Base-by-base conservation (phyloP, 2,113 vertebrate species). In the Phaethon lepturus region DNA sequence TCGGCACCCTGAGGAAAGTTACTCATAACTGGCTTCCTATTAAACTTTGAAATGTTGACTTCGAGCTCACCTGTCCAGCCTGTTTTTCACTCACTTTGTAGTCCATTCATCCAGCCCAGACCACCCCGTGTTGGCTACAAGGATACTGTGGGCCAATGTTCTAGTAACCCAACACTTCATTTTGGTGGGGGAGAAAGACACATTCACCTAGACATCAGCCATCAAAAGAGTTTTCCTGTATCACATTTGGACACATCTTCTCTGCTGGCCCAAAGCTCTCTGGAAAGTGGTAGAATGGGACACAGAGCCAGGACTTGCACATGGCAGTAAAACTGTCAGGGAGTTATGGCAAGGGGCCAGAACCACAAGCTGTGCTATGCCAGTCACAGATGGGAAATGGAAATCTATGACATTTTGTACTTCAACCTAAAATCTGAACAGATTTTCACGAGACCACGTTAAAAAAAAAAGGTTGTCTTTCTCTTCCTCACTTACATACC, bases 301-400 rank as follows among this genome's bases (percentile, higher is more conserved):
- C 74, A 58, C 24, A 23, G 71, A 78, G 66, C 85, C 85, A 83
- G 74, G 58, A 90, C 58, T 83, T 55, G 67, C 19, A 82, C 67
- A 79, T 13, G 40, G 81, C 78, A 93, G 63, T 90, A 90, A 96
- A 95, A 92, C 45, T 83, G 66, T 86, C 77, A 92, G 58, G 50
- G 58, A 93, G 35, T 38, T 72, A 49, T 79, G 92, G 92, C 95
- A 86, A 68, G 28, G 31, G 38, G 81, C 96, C 96, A 97, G 88
- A 93, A 79, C 24, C 42, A 40, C 93, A 93, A 91, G 81, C 85
- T 95, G 74, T 16, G 31, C 88, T 93, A 6, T 93, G 85, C 87
- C 84, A 95, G 84, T 73, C 88, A 88, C 92, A 94, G 90, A 97
- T 96, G 88, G 82, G 82, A 92, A 86, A 79, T 88, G 63, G 81